These are phyloP conservation scores for Cylloceria caligata DNA, from an alignment of 2,888 invertebrate genomes.

Conservation along the genomic window DNA sequence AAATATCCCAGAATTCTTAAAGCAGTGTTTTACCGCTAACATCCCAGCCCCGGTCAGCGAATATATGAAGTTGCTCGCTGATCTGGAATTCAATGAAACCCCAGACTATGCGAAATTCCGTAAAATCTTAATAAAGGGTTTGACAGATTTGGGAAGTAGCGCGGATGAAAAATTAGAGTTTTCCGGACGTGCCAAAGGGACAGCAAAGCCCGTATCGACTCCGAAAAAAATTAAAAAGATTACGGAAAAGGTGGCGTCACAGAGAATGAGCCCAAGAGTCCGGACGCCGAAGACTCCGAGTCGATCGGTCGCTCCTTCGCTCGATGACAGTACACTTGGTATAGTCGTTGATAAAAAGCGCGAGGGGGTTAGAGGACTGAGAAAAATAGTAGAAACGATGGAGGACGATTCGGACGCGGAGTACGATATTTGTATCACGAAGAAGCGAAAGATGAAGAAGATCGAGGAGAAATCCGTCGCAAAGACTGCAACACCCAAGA, in stretches of 20 bases:
- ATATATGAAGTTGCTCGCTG: conserved; percentile 89
- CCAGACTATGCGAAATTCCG: conserved; percentile 92
- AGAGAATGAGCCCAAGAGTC: conserved; percentile 64
- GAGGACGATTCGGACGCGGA: conserved; percentile 78
- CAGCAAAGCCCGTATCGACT: conserved; percentile 38
- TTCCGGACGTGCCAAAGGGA: conserved; percentile 48
- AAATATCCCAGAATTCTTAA: conserved; percentile 85
- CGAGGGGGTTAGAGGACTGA: conserved; percentile 74
- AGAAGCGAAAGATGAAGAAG: conserved; percentile 72
- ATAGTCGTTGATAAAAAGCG: conserved; percentile 79
- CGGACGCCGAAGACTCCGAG: conserved; percentile 52
- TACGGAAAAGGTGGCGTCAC: conserved; percentile 24
- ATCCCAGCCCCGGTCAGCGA: conserved; percentile 81
- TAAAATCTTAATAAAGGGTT: conserved; percentile 88
- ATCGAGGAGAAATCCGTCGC: conserved; percentile 36
- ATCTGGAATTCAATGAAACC: conserved; percentile 89
- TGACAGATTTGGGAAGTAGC: conserved; percentile 88
- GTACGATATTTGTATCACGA: conserved; percentile 79
- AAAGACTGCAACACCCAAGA: conserved; percentile 45
- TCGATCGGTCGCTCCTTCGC: conserved; percentile 38
- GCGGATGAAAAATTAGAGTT: conserved; percentile 88
- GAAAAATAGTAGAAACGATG: conserved; percentile 74
- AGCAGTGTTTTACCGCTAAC: conserved; percentile 82
- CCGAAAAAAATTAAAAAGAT: conserved; percentile 55
- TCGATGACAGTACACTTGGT: conserved; percentile 78